A percentile compares a stretch with the other conserved stretches of the same genome.
phyloP scores from a whole-genome alignment of 2,113 vertebrate genomes.

The Catagonus wagneri region DNA sequence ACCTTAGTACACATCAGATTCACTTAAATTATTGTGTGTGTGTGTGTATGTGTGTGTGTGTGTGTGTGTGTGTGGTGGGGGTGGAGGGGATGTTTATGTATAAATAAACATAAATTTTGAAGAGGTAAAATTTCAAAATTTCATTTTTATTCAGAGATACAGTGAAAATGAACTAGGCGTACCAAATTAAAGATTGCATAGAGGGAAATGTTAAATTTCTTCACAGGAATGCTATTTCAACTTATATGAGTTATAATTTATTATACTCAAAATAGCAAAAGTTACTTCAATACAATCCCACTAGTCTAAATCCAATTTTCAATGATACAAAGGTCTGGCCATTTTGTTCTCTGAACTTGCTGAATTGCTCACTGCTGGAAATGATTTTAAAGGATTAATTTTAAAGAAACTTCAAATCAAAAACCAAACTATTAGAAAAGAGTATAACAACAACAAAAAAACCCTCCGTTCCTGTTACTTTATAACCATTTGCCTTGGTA shows the following conservation, averaged over 20 bases:
- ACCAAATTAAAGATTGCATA: slow-evolving; percentile 61
- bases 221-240: slow-evolving; percentile 65
- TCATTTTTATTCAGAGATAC: slow-evolving; percentile 46
- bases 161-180: slow-evolving; percentile 59
- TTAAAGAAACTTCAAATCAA: slow-evolving; percentile 65
- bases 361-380: slow-evolving; percentile 55
- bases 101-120: slow-evolving; percentile 44
- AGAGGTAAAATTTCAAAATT: slow-evolving; percentile 59
- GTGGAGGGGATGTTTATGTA: background rate
- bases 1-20: background rate
- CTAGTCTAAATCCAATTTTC: slow-evolving; percentile 46
- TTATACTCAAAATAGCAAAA: slow-evolving; percentile 55
- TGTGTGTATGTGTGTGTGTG: no score
- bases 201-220: slow-evolving; percentile 58
- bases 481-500: slow-evolving; percentile 54
- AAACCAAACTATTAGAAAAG: slow-evolving; percentile 64
- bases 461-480: slow-evolving; percentile 30
- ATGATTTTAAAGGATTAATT: slow-evolving; percentile 73
- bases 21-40: background rate
- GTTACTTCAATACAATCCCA: slow-evolving; percentile 44
- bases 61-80: no score
- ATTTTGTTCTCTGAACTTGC: slow-evolving; percentile 61
- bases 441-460: slow-evolving; percentile 5
- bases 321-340: slow-evolving; percentile 40
- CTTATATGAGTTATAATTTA: slow-evolving; percentile 59